These are phyloP conservation scores for Lucilia sericata DNA, from an alignment of 1,140 invertebrate species.

Conservation along the genomic window DNA sequence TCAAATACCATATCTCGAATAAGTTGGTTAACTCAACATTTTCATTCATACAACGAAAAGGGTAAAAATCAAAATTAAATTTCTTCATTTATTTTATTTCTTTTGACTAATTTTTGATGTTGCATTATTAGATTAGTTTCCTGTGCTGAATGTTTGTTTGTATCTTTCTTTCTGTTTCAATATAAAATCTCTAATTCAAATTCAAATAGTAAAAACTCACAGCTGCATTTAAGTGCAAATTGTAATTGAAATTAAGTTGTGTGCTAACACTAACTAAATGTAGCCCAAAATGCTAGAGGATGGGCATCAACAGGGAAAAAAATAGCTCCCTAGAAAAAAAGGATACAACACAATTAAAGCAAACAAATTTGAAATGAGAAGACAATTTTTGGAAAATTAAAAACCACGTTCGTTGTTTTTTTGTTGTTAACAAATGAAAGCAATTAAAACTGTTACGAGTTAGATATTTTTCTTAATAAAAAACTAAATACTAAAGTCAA, in stretches of 20 bases:
- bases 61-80: neutral
- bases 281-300: too few species aligned
- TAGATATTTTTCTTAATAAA: neutral
- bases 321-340: neutral
- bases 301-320: neutral
- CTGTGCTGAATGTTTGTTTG: neutral
- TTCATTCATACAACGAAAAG: neutral
- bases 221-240: slow-evolving; percentile 42
- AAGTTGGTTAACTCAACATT: neutral
- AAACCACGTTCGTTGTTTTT: slow-evolving; percentile 22
- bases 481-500: neutral
- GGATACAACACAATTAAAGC: neutral
- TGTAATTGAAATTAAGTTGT: slow-evolving; percentile 43
- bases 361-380: neutral
- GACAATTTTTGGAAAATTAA: slow-evolving; percentile 37
- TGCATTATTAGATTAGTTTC: slow-evolving; percentile 41
- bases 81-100: slow-evolving; percentile 16
- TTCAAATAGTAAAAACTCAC: slow-evolving; percentile 36
- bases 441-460: slow-evolving; percentile 35
- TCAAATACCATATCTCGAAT: neutral
- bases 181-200: neutral
- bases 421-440: slow-evolving; percentile 33
- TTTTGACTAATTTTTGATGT: slow-evolving; percentile 39
- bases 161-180: neutral
- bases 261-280: neutral